phyloP scores from a whole-genome alignment of 2,888 invertebrate species.

The Epirrhoe alternata region DNA sequence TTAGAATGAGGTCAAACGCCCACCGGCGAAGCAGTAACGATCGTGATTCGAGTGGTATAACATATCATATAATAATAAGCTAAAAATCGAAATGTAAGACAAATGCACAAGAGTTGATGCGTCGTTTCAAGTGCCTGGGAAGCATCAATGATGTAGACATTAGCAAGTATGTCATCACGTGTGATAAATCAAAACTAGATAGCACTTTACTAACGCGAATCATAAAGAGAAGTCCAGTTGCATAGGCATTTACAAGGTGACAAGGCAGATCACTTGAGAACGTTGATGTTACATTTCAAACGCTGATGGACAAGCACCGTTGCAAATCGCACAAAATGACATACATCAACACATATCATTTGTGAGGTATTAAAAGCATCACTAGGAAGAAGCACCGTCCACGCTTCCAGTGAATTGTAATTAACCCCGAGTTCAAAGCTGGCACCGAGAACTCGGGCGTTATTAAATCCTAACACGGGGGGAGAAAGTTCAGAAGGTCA shows the following conservation, averaged over 20 bases:
- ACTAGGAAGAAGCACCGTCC: conserved; percentile 24
- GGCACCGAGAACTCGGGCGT: conserved; percentile 45
- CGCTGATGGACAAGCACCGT: conserved; percentile 43
- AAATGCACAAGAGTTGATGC: conserved; percentile 16
- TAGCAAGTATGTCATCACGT: conserved; percentile 33
- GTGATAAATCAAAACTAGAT: conserved; percentile 37
- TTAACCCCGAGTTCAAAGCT: conserved; percentile 60
- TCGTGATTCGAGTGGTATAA: conserved; percentile 59
- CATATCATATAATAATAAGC: conserved; percentile 57
- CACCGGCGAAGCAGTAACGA: conserved; percentile 63
- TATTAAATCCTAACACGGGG: conserved; percentile 52
- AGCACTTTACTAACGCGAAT: conserved; percentile 34
- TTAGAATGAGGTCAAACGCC: conserved; percentile 66
- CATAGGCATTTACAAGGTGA: conserved; percentile 45
- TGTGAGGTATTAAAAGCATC: conserved; percentile 34
- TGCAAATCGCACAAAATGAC: conserved; percentile 50
- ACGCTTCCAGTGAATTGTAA: conserved; percentile 50
- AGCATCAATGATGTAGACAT: conserved; percentile 25
- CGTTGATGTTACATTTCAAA: conserved; percentile 41
- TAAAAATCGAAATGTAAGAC: conserved; percentile 41
- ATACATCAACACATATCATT: conserved; percentile 44
- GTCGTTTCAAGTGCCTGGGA: conserved; percentile 15
- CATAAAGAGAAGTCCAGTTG: conserved; percentile 45
- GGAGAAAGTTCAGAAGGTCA: conserved; percentile 55
- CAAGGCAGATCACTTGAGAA: conserved; percentile 38